Conservation (phyloP, 2,113 vertebrate species). For the Oreochromis aureus region DNA sequence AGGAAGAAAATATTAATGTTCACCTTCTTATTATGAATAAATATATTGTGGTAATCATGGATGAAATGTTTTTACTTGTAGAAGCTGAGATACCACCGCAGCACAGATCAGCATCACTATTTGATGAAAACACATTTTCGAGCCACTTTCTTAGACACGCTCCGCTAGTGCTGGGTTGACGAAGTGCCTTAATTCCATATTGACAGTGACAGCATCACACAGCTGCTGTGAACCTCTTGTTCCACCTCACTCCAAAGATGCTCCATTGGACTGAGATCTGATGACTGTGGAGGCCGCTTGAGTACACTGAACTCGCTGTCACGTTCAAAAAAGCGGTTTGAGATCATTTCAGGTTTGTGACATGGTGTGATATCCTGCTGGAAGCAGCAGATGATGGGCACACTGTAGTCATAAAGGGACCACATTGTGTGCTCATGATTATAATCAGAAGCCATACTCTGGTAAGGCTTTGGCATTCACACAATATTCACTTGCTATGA, state of each 20-base stretch:
- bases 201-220: neutral
- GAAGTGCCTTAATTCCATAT: neutral
- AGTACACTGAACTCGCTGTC: neutral
- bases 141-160: neutral
- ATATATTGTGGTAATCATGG: neutral
- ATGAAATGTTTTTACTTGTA: neutral
- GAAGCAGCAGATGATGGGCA: neutral
- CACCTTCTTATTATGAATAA: neutral
- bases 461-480: neutral
- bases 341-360: neutral
- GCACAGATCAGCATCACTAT: neutral
- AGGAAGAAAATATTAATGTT: neutral
- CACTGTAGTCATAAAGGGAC: neutral
- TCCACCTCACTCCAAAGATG: neutral
- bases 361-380: neutral
- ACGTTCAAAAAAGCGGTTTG: neutral
- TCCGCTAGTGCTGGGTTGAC: rapidly evolving
- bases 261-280: neutral
- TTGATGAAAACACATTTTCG: neutral
- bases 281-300: neutral
- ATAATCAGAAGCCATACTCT: neutral
- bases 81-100: neutral
- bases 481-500: neutral
- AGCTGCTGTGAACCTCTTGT: neutral
- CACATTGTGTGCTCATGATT: neutral